Evolutionary conservation across 2,113 vertebrate genomes (phyloP).

Genomic region (Asarcornis scutulata): DNA sequence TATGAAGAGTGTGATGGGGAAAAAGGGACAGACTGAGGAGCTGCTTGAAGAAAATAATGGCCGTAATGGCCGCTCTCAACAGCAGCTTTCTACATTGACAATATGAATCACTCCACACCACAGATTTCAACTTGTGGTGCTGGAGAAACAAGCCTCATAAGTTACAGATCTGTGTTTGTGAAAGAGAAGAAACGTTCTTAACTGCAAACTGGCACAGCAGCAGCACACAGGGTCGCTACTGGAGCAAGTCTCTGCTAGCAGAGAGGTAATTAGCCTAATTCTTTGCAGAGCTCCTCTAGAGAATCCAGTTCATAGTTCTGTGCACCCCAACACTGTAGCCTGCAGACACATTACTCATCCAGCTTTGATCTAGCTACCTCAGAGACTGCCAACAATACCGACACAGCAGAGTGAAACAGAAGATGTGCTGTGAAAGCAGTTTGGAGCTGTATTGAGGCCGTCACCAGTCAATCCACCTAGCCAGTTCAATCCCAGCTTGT

Average conservation of each 20-base stretch:
- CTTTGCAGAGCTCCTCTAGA: neutral
- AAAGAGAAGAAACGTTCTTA: neutral
- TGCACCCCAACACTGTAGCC: neutral
- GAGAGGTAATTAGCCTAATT: rapidly evolving
- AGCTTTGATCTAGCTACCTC: neutral
- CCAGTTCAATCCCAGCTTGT: neutral
- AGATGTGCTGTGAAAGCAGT: rapidly evolving
- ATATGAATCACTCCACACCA: neutral
- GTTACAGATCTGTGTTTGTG: neutral
- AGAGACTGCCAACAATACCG: neutral
- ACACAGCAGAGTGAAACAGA: neutral
- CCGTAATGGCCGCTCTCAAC: neutral
- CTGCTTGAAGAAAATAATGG: neutral
- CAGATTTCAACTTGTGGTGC: neutral
- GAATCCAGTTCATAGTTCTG: neutral
- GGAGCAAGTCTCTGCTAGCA: neutral
- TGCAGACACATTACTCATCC: neutral
- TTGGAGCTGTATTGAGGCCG: neutral
- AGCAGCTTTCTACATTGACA: neutral
- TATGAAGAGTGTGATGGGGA: neutral
- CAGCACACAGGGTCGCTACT: neutral
- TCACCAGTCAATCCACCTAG: neutral
- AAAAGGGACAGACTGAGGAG: neutral
- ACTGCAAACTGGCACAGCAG: neutral
- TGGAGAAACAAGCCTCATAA: neutral